Evolutionary conservation across 1,140 invertebrate genomes (phyloP), one percentile per base, ranked within the genome.

Genomic region (Panagrolaimus sp.): DNA sequence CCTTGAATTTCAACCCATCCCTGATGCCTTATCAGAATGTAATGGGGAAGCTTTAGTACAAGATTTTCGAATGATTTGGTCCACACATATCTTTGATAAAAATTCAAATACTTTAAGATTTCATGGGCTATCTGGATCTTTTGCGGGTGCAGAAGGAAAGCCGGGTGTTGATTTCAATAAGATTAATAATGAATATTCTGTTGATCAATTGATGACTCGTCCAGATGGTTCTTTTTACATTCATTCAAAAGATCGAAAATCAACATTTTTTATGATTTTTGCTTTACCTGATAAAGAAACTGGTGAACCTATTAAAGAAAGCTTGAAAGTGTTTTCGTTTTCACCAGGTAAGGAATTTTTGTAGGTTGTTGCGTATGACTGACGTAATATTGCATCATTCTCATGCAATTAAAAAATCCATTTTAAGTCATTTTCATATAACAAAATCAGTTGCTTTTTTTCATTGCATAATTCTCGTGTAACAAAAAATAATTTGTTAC

Each of bases 141-240:
- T 75, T 64, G 74, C 75, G 13, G 74, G 74, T 14, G 74, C 74
- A 13, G 66, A 75, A 48, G 74, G 74, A 16, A 66, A 66, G 20
- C 74, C 74, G 11, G 74, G 74, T 7, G 74, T 77, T 14, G 76
- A 73, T 3, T 75, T 57, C 27, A 27, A 57, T 57, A 27, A 20
- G 0, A 79, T 27, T 31, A 73, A 7, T 51, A 67, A 31, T 77
- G 79, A 31, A 27, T 74, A 66, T 16, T 65, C 2, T 4, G 31
- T 38, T 38, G 31, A 38, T 38, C 2, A 4, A 38, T 7, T 38
- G 2, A 38, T 38, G 31, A 4, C 2, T 8, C 72, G 74, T 20
- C 76, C 74, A 20, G 74, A 75, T 51, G 76, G 74, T 45, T 71
- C 23, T 7, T 75, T 75, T 51, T 75, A 70, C 51, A 42, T 75